phyloP scores from a whole-genome alignment of 2,888 invertebrate species.

The Galerucella pusilla region DNA sequence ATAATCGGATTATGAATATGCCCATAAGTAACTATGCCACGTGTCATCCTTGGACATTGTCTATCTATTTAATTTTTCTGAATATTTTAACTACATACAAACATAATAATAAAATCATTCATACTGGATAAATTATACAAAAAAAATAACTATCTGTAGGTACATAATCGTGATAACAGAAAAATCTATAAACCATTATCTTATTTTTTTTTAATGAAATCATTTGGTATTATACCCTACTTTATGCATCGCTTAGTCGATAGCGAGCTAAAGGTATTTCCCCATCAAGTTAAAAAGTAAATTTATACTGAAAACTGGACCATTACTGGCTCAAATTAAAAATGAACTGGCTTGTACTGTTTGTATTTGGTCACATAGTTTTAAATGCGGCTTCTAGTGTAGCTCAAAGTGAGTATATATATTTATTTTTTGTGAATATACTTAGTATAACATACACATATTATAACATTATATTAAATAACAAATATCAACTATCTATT shows the following conservation, averaged over 20 bases:
- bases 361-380: not conserved
- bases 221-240: not conserved
- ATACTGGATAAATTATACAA: not conserved
- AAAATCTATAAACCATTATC: conserved; percentile 1
- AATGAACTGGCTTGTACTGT: not conserved
- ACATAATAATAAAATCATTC: not conserved
- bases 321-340: not conserved
- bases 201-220: not conserved
- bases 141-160: not conserved
- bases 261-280: conserved; percentile 1
- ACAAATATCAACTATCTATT: too few species aligned
- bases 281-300: not conserved
- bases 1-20: too few species aligned
- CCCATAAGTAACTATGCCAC: too few species aligned
- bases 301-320: not conserved
- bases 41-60: too few species aligned
- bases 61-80: too few species aligned
- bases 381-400: not conserved
- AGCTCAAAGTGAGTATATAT: not conserved
- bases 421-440: not conserved
- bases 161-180: not conserved
- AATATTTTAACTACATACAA: not conserved
- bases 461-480: too few species aligned
- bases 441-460: too few species aligned
- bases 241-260: not conserved